Evolutionary conservation across 2,113 vertebrate species (phyloP).

Genomic region (Bostrychus sinensis): DNA sequence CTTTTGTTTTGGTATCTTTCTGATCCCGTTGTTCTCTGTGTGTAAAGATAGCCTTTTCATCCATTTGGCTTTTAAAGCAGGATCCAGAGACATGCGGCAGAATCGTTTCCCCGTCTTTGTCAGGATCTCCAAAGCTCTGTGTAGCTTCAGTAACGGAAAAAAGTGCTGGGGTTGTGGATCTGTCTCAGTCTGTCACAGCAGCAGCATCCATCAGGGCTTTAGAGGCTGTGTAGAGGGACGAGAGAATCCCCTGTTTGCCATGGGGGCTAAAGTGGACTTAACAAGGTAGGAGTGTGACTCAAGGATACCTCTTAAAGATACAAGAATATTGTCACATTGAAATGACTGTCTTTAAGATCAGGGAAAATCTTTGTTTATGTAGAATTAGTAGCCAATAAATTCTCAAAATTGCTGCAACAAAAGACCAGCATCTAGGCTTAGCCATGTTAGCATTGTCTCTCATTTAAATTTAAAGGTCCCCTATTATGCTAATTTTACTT

Average conservation of each 20-base stretch:
- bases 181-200: conserved; percentile 50
- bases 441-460: no score
- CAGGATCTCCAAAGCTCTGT: conserved; percentile 41
- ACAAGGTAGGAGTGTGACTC: conserved; percentile 51
- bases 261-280: conserved; percentile 57
- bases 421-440: no score
- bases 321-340: conserved; percentile 24
- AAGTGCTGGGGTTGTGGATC: conserved; percentile 25
- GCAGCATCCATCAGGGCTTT: conserved; percentile 40
- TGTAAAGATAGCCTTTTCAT: conserved; percentile 40
- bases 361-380: neutral
- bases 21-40: conserved; percentile 20
- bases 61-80: conserved; percentile 8
- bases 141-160: conserved; percentile 36
- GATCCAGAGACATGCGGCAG: conserved; percentile 43
- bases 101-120: conserved; percentile 44
- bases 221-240: conserved; percentile 38
- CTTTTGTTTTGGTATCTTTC: conserved; percentile 17
- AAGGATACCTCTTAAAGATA: conserved; percentile 49
- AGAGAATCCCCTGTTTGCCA: conserved; percentile 59
- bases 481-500: no score
- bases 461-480: no score
- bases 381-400: neutral
- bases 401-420: no score
- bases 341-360: no score